Evolutionary conservation across 37 sponge, comb jelly and placozoan genomes (phyloP), one percentile per base, ranked within the genome.

Genomic region (Diacarnus erythraeanus): DNA sequence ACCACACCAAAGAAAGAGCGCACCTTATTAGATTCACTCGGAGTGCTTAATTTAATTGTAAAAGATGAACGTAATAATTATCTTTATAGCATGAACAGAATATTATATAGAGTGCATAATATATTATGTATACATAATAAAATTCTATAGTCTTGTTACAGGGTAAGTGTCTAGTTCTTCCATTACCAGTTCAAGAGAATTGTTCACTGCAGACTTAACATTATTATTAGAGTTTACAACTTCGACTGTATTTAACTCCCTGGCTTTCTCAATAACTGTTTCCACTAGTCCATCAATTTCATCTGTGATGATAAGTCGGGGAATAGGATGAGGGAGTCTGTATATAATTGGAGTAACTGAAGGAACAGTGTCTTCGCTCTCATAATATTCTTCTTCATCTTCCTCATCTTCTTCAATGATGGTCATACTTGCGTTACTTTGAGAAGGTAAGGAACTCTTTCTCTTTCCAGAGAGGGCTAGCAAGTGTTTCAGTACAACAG

Each of bases 401-500:
- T 27, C 23, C 17, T 75, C 36, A 38, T 43, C 29, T 43, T 57
- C 75, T 6, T 72, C 72, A 6, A 72, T 42, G 25, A 43, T 26
- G 15, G 72, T 29, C 72, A 72, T 42, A 26, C 6, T n/a, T 8
- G 51, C 12, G 3, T 10, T 20, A 2, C 15, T 43, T 2, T 29
- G 42, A 6, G 72, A 72, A 42, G 72, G 36, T 9, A 8, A 18
- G n/a, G n/a, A 64, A n/a, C n/a, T n/a, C 5, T 12, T 23, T 15
- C 8, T 18, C 23, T 43, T 41, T 39, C 73, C 51, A 41, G 34
- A n/a, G 3, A 5, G 10, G 42, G 73, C 47, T 22, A 72, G 25
- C 25, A 72, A 25, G 54, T 72, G 47, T 27, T 72, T 72, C 30
- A 72, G 51, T 22, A 72, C 25, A 5, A 72, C 73, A 29, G 73